Evolutionary conservation across 2,888 invertebrate species (phyloP).

Genomic region (Xestobium rufovillosum): DNA sequence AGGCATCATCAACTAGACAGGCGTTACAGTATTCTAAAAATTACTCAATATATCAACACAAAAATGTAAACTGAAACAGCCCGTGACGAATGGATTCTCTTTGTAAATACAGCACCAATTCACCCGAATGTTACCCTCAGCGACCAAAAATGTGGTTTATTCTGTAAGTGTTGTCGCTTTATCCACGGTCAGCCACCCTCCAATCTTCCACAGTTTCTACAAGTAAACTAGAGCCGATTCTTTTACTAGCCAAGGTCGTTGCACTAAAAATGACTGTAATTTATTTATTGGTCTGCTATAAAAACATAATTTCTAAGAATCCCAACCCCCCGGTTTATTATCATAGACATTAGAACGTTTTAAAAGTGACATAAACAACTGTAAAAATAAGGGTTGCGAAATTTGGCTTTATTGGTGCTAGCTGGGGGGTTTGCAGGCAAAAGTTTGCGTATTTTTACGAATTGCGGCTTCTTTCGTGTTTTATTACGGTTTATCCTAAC

Average conservation of each 20-base stretch:
- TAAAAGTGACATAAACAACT: too few relatives aligned
- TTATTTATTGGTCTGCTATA: not conserved
- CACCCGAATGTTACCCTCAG: not conserved
- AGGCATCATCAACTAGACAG: too few relatives aligned
- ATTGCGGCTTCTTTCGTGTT: slow-evolving; percentile 1
- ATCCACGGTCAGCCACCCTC: slow-evolving; percentile 1
- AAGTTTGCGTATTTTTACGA: not conserved
- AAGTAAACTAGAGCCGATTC: too few relatives aligned
- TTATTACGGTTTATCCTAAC: too few relatives aligned
- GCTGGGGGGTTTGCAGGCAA: not conserved
- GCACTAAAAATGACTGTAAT: slow-evolving; percentile 1
- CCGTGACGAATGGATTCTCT: not conserved
- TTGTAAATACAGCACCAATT: slow-evolving; percentile 1
- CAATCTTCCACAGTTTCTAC: too few relatives aligned
- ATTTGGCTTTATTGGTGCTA: not conserved
- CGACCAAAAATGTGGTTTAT: slow-evolving; percentile 3
- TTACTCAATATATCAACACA: not conserved
- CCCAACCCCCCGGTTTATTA: not conserved
- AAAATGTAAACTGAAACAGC: slow-evolving; percentile 1
- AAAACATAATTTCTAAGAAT: slow-evolving; percentile 2
- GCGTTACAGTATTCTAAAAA: too few relatives aligned
- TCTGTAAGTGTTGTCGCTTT: slow-evolving; percentile 3
- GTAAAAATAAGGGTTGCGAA: slow-evolving; percentile 2
- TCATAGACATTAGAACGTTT: not conserved
- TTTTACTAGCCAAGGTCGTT: not conserved